phyloP scores from a whole-genome alignment of 2,888 invertebrate species.

The Rhyacophila evoluta region DNA sequence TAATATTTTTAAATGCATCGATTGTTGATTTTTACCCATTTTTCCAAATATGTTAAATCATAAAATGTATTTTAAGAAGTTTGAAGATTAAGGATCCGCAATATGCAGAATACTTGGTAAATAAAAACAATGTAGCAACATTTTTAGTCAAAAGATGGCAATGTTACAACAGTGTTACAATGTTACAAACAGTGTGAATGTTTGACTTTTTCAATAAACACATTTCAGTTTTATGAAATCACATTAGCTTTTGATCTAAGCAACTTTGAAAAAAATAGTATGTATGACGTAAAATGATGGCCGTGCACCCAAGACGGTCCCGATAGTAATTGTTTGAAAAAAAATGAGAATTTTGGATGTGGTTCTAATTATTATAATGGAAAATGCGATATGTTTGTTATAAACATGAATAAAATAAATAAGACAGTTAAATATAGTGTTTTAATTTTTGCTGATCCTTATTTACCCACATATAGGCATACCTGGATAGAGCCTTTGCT shows the following conservation, averaged over 20 bases:
- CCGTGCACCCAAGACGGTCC: neutral
- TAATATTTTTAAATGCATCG: too few species aligned
- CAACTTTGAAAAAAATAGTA: conserved; percentile 15
- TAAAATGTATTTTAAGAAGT: too few species aligned
- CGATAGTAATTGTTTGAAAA: neutral
- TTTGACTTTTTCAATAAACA: conserved; percentile 14
- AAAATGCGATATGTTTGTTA: conserved; percentile 51
- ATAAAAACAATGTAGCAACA: neutral
- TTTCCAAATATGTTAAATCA: too few species aligned
- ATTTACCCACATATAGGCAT: neutral
- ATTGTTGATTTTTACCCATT: too few species aligned
- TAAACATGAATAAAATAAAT: conserved; percentile 49
- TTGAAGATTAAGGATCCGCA: too few species aligned
- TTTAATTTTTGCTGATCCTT: conserved; percentile 5
- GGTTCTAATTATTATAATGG: conserved; percentile 33
- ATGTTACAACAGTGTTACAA: neutral
- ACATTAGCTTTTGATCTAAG: conserved; percentile 4
- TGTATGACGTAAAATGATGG: neutral
- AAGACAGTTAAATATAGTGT: conserved; percentile 25
- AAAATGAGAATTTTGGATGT: conserved; percentile 32
- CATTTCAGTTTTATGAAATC: conserved; percentile 24
- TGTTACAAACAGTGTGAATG: too few species aligned
- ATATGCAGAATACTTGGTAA: neutral
- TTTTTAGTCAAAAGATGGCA: conserved; percentile 19
- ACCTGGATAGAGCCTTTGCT: too few species aligned